Percentiles rank a stretch among this genome's conserved stretches.
Evolutionary conservation across 2,888 invertebrate genomes (phyloP).

Genomic region (Calliopum simillimum): DNA sequence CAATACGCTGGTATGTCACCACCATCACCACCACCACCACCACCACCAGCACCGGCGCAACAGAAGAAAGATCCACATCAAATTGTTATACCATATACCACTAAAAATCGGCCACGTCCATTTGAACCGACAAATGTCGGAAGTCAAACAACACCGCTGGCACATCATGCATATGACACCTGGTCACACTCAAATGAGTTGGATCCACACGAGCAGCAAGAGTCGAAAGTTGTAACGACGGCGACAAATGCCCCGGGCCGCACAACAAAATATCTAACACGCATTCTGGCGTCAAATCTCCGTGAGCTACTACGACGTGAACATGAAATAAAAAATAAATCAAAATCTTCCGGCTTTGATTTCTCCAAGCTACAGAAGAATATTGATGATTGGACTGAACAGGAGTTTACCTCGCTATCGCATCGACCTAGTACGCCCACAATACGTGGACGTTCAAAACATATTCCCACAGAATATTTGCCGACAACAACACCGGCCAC

Average conservation of each 20-base stretch:
- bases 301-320: conserved; percentile 69
- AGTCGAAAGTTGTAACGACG: conserved; percentile 66
- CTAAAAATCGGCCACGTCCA: conserved; percentile 71
- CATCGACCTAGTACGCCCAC: conserved; percentile 71
- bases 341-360: conserved; percentile 70
- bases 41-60: conserved; percentile 67
- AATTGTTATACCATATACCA: conserved; percentile 85
- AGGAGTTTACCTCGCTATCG: conserved; percentile 73
- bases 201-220: conserved; percentile 70
- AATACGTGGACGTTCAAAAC: conserved; percentile 75
- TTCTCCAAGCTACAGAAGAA: conserved; percentile 82
- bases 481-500: conserved; percentile 72
- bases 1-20: conserved; percentile 61
- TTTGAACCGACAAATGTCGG: conserved; percentile 66
- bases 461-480: conserved; percentile 82
- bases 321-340: conserved; percentile 56
- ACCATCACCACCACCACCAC: conserved; percentile 52
- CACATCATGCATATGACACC: conserved; percentile 48
- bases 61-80: conserved; percentile 70
- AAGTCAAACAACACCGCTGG: conserved; percentile 53
- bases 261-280: conserved; percentile 61
- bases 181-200: conserved; percentile 57
- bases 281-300: conserved; percentile 69
- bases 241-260: conserved; percentile 61
- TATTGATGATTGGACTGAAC: conserved; percentile 87